Evolutionary conservation across 1,140 invertebrate genomes (phyloP).

Genomic region (Drosophila equinoxialis): DNA sequence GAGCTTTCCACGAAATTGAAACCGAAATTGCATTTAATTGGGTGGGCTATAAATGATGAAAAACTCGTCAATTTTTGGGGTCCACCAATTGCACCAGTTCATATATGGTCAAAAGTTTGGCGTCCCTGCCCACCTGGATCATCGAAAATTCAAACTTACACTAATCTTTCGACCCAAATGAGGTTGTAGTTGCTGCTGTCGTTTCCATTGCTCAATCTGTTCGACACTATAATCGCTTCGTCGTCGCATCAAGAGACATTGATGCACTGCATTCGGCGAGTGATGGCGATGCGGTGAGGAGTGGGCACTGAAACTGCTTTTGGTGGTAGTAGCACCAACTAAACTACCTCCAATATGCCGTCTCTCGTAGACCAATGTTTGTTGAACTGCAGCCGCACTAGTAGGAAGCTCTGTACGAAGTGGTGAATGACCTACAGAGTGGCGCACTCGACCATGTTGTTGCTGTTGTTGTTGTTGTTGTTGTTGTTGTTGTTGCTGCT

Average conservation of each 20-base stretch:
- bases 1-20: conserved; percentile 8
- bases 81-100: too few species aligned
- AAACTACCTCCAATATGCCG: conserved; percentile 41
- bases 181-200: conserved; percentile 59
- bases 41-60: neutral
- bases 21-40: neutral
- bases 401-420: conserved; percentile 25
- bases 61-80: too few species aligned
- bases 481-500: conserved; percentile 38
- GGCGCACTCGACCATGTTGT: conserved; percentile 21
- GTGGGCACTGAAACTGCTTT: conserved; percentile 47
- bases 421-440: conserved; percentile 72
- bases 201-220: conserved; percentile 74
- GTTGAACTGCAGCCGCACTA: conserved; percentile 48
- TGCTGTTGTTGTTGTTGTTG: conserved; percentile 26
- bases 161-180: conserved; percentile 66
- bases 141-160: conserved; percentile 50
- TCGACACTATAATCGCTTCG: conserved; percentile 77
- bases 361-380: conserved; percentile 67
- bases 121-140: too few species aligned
- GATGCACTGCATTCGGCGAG: conserved; percentile 64
- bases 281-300: conserved; percentile 60
- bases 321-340: neutral
- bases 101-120: too few species aligned
- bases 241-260: conserved; percentile 73